Conservation (phyloP, 2,888 invertebrate species). For the Daptonema setosum region DNA sequence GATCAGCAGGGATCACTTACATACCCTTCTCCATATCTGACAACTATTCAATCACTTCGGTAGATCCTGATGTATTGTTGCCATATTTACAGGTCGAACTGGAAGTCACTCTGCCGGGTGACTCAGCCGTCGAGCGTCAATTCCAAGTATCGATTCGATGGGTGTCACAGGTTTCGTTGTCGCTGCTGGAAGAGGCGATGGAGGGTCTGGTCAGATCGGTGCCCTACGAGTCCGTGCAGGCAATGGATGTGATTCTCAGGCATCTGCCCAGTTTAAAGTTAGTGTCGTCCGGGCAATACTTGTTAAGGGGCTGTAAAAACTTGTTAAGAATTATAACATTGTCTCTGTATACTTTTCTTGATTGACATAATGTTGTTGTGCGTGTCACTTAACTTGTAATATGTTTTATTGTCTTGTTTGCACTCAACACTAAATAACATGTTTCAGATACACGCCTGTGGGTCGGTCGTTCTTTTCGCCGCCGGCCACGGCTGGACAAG, state of each 20-base stretch:
- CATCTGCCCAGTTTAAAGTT: conserved; percentile 91
- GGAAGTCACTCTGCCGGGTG: conserved; percentile 73
- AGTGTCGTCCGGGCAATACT: too few species aligned
- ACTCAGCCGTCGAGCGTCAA: conserved; percentile 76
- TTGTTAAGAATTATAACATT: too few species aligned
- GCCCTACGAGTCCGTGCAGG: conserved; percentile 81
- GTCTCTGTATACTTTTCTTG: too few species aligned
- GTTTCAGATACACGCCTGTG: conserved; percentile 69
- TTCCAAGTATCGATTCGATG: conserved; percentile 93
- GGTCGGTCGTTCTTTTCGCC: conserved; percentile 97
- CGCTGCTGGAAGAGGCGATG: conserved; percentile 85
- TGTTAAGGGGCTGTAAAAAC: too few species aligned
- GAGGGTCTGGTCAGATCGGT: conserved; percentile 77
- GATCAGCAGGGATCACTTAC: too few species aligned
- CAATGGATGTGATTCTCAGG: conserved; percentile 95
- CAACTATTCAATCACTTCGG: too few species aligned
- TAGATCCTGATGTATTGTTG: too few species aligned
- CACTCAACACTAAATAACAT: too few species aligned
- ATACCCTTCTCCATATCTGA: too few species aligned
- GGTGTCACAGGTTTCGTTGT: conserved; percentile 47
- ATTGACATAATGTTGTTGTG: too few species aligned
- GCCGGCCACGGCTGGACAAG: conserved; percentile 37
- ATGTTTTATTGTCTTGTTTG: too few species aligned
- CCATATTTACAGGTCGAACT: conserved; percentile 14
- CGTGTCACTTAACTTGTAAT: too few species aligned